Percentiles rank a stretch among this genome's conserved stretches.
These are phyloP conservation scores for Pangasianodon hypophthalmus DNA, from an alignment of 2,113 vertebrate species.

Conservation along the genomic window DNA sequence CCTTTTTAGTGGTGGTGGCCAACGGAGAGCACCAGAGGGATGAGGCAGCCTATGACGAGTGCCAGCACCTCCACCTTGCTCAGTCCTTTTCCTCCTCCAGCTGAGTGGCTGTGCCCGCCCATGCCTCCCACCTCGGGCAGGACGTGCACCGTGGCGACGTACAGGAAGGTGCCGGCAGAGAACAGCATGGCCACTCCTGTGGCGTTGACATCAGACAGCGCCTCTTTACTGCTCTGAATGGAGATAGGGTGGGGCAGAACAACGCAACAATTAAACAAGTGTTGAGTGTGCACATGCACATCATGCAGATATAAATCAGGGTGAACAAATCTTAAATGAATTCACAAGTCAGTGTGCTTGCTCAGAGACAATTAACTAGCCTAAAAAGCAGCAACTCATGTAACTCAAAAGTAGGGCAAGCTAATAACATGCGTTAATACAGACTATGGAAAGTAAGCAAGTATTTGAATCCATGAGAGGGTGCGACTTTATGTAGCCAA, in stretches of 20 bases:
- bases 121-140: conserved; percentile 95
- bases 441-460: not conserved
- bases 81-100: conserved; percentile 84
- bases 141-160: conserved; percentile 97
- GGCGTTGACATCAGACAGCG: conserved; percentile 93
- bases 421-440: not conserved
- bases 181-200: conserved; percentile 98
- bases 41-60: conserved; percentile 93
- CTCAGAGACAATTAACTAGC: not conserved
- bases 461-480: not conserved
- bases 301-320: not conserved
- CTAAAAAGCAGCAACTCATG: not conserved
- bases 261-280: not conserved
- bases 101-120: conserved; percentile 89
- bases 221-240: conserved; percentile 96
- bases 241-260: conserved; percentile 1
- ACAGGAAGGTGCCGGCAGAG: conserved; percentile 97
- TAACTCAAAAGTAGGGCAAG: not conserved
- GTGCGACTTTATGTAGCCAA: not conserved
- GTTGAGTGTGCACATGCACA: not conserved
- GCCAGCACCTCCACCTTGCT: conserved; percentile 90
- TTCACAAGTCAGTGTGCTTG: not conserved
- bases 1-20: conserved; percentile 92
- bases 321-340: not conserved
- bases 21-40: conserved; percentile 91